These are phyloP conservation scores for Crenichthys baileyi DNA, from an alignment of 2,797 vertebrate species.

Conservation along the genomic window DNA sequence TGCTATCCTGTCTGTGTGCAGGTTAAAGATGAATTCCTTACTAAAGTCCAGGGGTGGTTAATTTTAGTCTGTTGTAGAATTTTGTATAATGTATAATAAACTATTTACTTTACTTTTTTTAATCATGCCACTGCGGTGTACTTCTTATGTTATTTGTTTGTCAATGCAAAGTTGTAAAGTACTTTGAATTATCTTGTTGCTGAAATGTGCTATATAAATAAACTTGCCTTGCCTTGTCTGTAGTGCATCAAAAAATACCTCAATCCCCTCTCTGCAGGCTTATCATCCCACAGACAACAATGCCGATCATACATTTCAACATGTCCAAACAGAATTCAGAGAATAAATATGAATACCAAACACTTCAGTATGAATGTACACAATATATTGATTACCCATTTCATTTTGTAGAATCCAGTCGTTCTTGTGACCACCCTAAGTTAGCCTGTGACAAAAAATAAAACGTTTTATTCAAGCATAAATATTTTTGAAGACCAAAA, in stretches of 20 bases:
- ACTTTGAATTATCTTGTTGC: no score
- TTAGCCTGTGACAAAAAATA: neutral
- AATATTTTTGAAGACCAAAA: neutral
- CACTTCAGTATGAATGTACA: neutral
- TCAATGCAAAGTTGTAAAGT: no score
- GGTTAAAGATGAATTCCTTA: no score
- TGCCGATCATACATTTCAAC: neutral
- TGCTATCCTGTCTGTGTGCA: no score
- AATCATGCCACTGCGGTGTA: no score
- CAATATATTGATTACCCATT: conserved; percentile 1
- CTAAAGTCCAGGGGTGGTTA: no score
- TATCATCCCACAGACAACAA: neutral
- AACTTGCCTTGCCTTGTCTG: no score
- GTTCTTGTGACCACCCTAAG: neutral
- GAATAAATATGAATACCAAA: neutral
- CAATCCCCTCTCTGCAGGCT: neutral
- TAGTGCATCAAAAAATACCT: neutral
- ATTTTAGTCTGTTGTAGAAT: no score
- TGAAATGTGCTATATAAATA: no score
- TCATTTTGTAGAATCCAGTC: neutral
- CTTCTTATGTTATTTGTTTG: no score
- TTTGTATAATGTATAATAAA: no score
- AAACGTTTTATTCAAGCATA: neutral
- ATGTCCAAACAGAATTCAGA: neutral
- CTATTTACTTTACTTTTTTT: no score